Percentiles rank a stretch among this genome's conserved stretches.
Conservation (phyloP, 2,113 vertebrate genomes). For the Xiphias gladius region DNA sequence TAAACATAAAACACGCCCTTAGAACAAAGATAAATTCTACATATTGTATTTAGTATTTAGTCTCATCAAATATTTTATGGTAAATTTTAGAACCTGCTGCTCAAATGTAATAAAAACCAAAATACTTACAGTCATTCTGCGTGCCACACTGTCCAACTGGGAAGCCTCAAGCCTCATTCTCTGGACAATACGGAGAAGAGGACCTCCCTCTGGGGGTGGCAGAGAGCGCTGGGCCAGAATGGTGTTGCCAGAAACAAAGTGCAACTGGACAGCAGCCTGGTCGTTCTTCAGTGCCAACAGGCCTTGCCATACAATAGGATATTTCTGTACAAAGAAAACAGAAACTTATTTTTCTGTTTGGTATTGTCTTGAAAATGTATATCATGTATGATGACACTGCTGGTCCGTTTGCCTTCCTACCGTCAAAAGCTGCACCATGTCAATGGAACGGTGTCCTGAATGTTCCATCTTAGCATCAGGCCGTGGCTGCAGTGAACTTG, state of each 20-base stretch:
- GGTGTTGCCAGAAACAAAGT: slow-evolving; percentile 97
- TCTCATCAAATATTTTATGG: neutral
- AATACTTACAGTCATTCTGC: slow-evolving; percentile 93
- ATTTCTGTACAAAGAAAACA: slow-evolving; percentile 87
- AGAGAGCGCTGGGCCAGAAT: slow-evolving; percentile 94
- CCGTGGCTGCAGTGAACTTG: slow-evolving; percentile 80
- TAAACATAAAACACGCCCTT: neutral
- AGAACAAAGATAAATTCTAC: neutral
- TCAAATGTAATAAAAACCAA: neutral
- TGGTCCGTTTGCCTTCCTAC: slow-evolving; percentile 77
- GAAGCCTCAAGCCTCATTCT: slow-evolving; percentile 97
- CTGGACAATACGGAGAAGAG: slow-evolving; percentile 95
- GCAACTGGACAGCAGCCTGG: slow-evolving; percentile 96
- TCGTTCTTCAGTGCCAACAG: slow-evolving; percentile 97
- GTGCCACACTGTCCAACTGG: slow-evolving; percentile 94
- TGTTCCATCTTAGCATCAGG: slow-evolving; percentile 88
- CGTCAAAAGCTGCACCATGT: slow-evolving; percentile 96
- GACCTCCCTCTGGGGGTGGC: slow-evolving; percentile 93
- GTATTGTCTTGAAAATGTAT: slow-evolving; percentile 14
- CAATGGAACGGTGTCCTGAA: slow-evolving; percentile 89
- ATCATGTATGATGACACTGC: neutral
- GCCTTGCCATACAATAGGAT: slow-evolving; percentile 99
- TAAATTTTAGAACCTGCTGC: neutral
- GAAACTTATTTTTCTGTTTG: neutral
- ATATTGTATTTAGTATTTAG: neutral